Evolutionary conservation across 2,888 invertebrate genomes (phyloP).

Genomic region (Eurytoma adleriae): DNA sequence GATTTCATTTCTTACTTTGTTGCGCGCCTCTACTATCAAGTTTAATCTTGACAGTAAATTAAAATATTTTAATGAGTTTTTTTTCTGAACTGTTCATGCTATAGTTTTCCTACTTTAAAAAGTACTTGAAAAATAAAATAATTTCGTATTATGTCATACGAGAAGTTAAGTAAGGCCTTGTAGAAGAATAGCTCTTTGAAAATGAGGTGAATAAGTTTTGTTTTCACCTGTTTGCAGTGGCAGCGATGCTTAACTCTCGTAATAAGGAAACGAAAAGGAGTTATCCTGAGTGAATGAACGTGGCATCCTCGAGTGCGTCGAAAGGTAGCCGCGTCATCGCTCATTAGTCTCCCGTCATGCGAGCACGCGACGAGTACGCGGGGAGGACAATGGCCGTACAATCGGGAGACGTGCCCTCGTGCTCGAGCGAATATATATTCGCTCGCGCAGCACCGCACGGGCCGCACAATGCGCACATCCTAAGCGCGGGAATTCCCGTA

Average conservation of each 20-base stretch:
- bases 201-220: too few species aligned
- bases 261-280: not conserved
- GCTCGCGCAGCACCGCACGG: not conserved
- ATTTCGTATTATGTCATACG: too few species aligned
- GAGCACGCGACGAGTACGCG: not conserved
- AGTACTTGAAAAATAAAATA: not conserved
- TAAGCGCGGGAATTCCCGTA: slow-evolving; percentile 45
- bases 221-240: too few species aligned
- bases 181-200: too few species aligned
- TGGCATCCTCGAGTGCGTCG: not conserved
- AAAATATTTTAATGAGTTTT: not conserved
- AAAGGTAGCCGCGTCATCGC: slow-evolving; percentile 12
- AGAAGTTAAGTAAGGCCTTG: too few species aligned
- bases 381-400: slow-evolving; percentile 25
- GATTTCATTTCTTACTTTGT: slow-evolving; percentile 15
- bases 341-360: slow-evolving; percentile 11
- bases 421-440: not conserved
- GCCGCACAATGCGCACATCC: slow-evolving; percentile 20
- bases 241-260: not conserved
- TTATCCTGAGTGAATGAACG: not conserved
- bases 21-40: not conserved
- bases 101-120: not conserved
- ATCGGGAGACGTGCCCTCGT: slow-evolving; percentile 21
- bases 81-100: not conserved
- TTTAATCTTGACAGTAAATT: slow-evolving; percentile 11